phyloP scores from a whole-genome alignment of 1,140 invertebrate genomes.

The Vanessa atalanta region DNA sequence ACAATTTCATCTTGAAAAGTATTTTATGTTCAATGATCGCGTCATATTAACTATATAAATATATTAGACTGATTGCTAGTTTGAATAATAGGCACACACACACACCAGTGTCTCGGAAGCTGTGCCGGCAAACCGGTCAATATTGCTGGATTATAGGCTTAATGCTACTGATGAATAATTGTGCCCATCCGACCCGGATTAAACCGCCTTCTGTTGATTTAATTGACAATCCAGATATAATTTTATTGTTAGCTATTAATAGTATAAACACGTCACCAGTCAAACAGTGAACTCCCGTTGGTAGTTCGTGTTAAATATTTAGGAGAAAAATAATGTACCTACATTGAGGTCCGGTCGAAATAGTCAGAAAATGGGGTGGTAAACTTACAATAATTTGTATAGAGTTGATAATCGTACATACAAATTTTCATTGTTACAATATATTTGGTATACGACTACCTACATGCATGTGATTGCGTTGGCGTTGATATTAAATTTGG shows the following conservation, averaged over 20 bases:
- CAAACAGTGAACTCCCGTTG: no score
- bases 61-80: not conserved
- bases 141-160: slow-evolving; percentile 6
- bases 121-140: slow-evolving; percentile 1
- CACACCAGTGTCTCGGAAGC: not conserved
- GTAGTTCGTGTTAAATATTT: no score
- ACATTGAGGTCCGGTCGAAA: no score
- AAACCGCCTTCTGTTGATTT: slow-evolving; percentile 64
- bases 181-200: slow-evolving; percentile 63
- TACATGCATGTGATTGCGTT: no score
- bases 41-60: not conserved
- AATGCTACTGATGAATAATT: slow-evolving; percentile 39
- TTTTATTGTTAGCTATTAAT: slow-evolving; percentile 45
- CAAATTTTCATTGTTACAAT: no score
- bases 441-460: no score
- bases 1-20: no score
- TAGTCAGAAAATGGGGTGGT: no score
- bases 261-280: slow-evolving; percentile 45
- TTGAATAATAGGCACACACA: not conserved
- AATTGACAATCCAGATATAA: slow-evolving; percentile 62
- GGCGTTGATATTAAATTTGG: no score
- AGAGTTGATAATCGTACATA: no score
- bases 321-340: no score
- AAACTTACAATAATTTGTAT: no score
- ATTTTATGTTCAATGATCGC: not conserved